These are phyloP conservation scores for Excalfactoria chinensis DNA, from an alignment of 2,113 vertebrate species.

Conservation along the genomic window DNA sequence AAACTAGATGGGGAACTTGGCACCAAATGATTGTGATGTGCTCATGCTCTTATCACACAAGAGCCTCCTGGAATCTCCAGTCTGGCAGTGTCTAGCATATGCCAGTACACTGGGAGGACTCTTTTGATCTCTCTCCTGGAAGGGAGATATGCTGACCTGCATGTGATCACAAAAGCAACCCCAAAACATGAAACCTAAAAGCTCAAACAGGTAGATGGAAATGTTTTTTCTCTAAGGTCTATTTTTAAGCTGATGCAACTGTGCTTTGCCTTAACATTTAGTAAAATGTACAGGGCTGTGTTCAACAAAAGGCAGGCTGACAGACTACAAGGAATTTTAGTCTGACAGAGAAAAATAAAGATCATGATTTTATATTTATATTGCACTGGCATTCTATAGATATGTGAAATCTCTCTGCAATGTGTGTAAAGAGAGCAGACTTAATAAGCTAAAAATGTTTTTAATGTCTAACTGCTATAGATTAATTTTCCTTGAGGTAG, in stretches of 20 bases:
- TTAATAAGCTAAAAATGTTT: constrained; percentile 14
- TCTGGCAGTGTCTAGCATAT: neutral
- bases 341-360: neutral
- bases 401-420: neutral
- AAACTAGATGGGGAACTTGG: neutral
- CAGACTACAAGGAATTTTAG: neutral
- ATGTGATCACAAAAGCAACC: neutral
- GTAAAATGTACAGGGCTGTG: neutral
- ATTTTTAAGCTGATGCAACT: neutral
- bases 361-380: neutral
- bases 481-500: neutral
- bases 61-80: neutral
- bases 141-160: neutral
- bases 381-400: neutral
- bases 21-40: neutral
- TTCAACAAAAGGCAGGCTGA: neutral
- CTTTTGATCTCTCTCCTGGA: neutral
- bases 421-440: neutral
- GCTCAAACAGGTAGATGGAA: neutral
- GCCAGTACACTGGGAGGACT: neutral
- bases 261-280: neutral
- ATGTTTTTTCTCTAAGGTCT: neutral
- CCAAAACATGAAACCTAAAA: neutral
- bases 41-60: neutral
- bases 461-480: neutral